Base-by-base conservation (phyloP, 2,113 vertebrate genomes). In the Probosciger aterrimus region DNA sequence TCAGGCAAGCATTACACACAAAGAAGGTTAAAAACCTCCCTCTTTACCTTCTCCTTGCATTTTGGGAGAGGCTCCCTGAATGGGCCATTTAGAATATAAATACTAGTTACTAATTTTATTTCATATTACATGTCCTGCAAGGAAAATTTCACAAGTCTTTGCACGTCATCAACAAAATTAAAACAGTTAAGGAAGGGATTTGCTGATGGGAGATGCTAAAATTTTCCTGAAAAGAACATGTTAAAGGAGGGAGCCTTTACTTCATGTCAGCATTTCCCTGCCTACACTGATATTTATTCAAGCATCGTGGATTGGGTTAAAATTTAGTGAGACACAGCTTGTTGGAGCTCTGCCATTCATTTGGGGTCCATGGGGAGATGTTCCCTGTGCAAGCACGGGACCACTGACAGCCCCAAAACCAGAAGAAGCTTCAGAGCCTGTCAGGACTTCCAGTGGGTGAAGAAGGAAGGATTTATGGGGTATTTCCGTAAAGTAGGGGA, bases 91-190 rank as follows among this genome's bases (percentile, higher is more conserved):
- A 49, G 35, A 81, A 92, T 64, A 90, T 63, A 83, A 95, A 89
- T 76, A 64, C 60, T 28, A 8, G 25, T 47, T 64, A 62, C 81
- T 86, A 53, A 96, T 90, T 93, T 79, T 80, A 47, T 67, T 84
- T 81, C 77, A 33, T 63, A 87, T 86, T 83, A 75, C 81, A 55
- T 78, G 64, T 71, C 88, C 82, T 60, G 37, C 52, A 91, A 89
- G 89, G 77, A 93, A 92, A 88, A 96, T 96, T 91, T 88, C 80
- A 92, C 7, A 82, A 57, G 62, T 33, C 80, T 86, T 92, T 93
- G 73, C 31, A 86, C 19, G 78, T 93, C 69, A 78, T 92, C 89
- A 89, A 92, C 74, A 87, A 78, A 63, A 93, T 84, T 84, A 85
- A 88, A 90, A 84, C 47, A 78, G 27, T 68, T 73, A 69, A 87